Percentiles rank a stretch among this genome's conserved stretches.
Evolutionary conservation across 2,797 vertebrate genomes (phyloP).

Genomic region (Poeciliopsis presidionis): DNA sequence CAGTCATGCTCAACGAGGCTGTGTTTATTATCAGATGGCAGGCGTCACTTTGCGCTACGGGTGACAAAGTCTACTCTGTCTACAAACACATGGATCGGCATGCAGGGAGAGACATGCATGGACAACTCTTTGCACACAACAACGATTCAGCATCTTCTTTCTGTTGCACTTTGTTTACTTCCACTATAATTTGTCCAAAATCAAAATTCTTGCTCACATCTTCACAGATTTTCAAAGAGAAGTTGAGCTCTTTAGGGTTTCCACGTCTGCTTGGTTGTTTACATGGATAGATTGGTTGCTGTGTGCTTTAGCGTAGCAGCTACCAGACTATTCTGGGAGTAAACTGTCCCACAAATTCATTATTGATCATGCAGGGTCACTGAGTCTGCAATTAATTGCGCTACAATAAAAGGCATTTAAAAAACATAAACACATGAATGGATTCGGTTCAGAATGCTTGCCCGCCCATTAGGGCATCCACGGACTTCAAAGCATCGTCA

Average conservation of each 20-base stretch:
- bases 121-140: neutral
- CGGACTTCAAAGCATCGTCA: constrained; percentile 35
- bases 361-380: constrained; percentile 14
- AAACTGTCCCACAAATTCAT: constrained; percentile 13
- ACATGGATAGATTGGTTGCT: constrained; percentile 13
- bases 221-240: constrained; percentile 6
- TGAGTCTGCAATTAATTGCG: constrained; percentile 22
- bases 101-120: constrained; percentile 23
- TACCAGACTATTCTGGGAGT: constrained; percentile 19
- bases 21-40: constrained; percentile 73
- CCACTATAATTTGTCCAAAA: neutral
- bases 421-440: constrained; percentile 28
- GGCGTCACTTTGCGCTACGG: constrained; percentile 44
- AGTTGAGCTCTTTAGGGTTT: constrained; percentile 1
- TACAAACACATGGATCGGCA: constrained; percentile 35
- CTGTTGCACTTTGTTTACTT: constrained; percentile 14
- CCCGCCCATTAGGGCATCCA: constrained; percentile 20
- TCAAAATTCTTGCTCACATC: constrained; percentile 1
- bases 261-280: constrained; percentile 20
- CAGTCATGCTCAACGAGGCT: constrained; percentile 73
- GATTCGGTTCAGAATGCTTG: constrained; percentile 26
- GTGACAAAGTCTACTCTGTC: constrained; percentile 36
- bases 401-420: constrained; percentile 18
- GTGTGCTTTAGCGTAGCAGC: constrained; percentile 3
- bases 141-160: neutral